Evolutionary conservation across 1,140 invertebrate genomes (phyloP), one percentile per base, ranked within the genome.

Genomic region (Spodoptera frugiperda): DNA sequence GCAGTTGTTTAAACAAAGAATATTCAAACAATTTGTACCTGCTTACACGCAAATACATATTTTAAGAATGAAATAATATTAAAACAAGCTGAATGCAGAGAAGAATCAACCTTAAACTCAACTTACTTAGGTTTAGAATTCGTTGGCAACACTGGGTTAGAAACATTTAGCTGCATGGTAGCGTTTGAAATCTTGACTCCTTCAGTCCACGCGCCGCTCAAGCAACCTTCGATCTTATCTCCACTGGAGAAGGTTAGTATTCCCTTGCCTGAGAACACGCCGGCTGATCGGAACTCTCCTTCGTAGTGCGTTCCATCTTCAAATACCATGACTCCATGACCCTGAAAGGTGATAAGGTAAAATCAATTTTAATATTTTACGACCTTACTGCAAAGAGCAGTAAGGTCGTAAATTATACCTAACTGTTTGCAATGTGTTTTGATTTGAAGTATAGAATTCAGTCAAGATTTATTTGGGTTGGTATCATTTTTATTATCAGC

Each of bases 261-360:
- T 15, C 98, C 98, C 90, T 97, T 97, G 0, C 98, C 98, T 83
- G 95, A 95, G 79, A 98, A 96, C 51, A 96, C 95, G 2, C 97
- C 97, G 12, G 96, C 96, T 0, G 96, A 96, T 84, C 96, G 95
- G 82, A 98, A 97, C 88, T 98, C 97, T 10, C 98, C 98, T 91
- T 98, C 98, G 85, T 98, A 98, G 91, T 97, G 97, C 14, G 97
- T 97, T 53, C 97, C 97, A 87, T 98, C 97, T 90, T 98, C 97
- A 78, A 98, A 97, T 15, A 98, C 95, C 95, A 98, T 98, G 12
- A 98, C 94, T 12, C 98, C 97, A 85, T 96, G 95, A 39, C 98
- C 98, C 96, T 97, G 82, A 15, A 80, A 80, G 49, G 44, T 71
- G 33, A 17, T 19, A 25, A 19, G 54, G 2, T 10, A 39, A 39